These are phyloP conservation scores for Triplophysa dalaica DNA, from an alignment of 2,113 vertebrate genomes.

Conservation along the genomic window DNA sequence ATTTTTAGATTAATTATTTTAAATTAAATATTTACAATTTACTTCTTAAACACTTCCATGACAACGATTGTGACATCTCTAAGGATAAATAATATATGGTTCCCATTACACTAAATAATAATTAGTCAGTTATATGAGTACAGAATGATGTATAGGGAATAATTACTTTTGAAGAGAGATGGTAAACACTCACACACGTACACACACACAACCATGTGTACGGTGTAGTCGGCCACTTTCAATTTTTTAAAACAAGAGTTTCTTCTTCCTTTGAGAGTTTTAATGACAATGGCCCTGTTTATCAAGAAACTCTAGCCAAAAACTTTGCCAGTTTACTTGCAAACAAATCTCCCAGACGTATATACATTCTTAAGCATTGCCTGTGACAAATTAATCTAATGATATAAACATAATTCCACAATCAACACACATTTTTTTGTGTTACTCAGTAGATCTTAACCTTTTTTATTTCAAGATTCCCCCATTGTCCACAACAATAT, in stretches of 20 bases:
- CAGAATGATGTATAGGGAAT: slow-evolving; percentile 18
- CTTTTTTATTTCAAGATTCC: too few relatives aligned
- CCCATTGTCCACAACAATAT: too few relatives aligned
- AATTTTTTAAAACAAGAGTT: slow-evolving; percentile 25
- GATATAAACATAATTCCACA: neutral
- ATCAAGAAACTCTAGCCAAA: neutral
- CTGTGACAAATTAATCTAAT: too few relatives aligned
- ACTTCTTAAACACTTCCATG: neutral
- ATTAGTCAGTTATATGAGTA: slow-evolving; percentile 17
- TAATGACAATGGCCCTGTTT: slow-evolving; percentile 2
- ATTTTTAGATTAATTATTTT: neutral
- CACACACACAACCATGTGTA: neutral
- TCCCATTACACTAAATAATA: slow-evolving; percentile 25
- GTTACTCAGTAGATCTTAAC: too few relatives aligned
- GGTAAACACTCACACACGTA: slow-evolving; percentile 7
- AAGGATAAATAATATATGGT: neutral
- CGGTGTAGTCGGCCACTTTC: slow-evolving; percentile 11
- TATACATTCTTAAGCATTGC: neutral
- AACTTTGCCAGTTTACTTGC: neutral
- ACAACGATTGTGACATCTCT: neutral
- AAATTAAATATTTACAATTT: neutral
- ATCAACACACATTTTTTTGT: too few relatives aligned
- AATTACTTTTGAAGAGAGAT: slow-evolving; percentile 40
- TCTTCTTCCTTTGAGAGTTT: neutral
- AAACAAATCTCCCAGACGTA: slow-evolving; percentile 13